Evolutionary conservation across 1,140 invertebrate species (phyloP).

Genomic region (Globodera ellingtonae): DNA sequence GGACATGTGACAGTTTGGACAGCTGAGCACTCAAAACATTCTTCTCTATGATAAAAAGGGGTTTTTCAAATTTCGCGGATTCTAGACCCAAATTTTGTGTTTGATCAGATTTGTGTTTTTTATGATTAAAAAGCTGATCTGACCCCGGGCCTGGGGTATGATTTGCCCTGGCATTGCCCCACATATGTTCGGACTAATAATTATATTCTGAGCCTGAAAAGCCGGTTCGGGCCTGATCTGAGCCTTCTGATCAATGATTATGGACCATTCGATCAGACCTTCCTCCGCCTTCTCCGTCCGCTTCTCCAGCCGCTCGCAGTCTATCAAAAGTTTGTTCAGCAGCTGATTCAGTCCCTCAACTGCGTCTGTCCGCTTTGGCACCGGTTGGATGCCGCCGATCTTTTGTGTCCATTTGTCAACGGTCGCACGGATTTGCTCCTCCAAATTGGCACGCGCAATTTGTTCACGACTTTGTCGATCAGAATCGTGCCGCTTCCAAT

Average conservation of each 20-base stretch:
- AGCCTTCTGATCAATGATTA: too few relatives aligned
- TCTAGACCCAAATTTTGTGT: not conserved
- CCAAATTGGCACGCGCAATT: not conserved
- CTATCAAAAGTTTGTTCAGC: not conserved
- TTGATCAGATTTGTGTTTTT: too few relatives aligned
- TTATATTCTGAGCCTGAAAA: too few relatives aligned
- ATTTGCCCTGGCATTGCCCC: too few relatives aligned
- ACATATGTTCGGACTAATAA: too few relatives aligned
- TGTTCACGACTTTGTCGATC: not conserved
- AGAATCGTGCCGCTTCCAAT: not conserved
- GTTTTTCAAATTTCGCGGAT: not conserved
- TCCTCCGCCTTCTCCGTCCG: not conserved
- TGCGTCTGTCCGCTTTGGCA: not conserved
- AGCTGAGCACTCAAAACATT: not conserved
- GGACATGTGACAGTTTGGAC: not conserved
- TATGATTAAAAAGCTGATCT: too few relatives aligned
- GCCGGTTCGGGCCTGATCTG: too few relatives aligned
- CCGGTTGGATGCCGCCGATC: not conserved
- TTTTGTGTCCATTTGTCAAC: not conserved
- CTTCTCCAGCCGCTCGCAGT: not conserved
- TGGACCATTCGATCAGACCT: not conserved
- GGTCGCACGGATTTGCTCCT: not conserved
- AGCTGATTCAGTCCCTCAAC: not conserved
- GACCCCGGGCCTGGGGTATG: too few relatives aligned
- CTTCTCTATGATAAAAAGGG: not conserved